Evolutionary conservation across 2,797 vertebrate genomes (phyloP), one percentile per base, ranked within the genome.

Genomic region (Remorina albescens): DNA sequence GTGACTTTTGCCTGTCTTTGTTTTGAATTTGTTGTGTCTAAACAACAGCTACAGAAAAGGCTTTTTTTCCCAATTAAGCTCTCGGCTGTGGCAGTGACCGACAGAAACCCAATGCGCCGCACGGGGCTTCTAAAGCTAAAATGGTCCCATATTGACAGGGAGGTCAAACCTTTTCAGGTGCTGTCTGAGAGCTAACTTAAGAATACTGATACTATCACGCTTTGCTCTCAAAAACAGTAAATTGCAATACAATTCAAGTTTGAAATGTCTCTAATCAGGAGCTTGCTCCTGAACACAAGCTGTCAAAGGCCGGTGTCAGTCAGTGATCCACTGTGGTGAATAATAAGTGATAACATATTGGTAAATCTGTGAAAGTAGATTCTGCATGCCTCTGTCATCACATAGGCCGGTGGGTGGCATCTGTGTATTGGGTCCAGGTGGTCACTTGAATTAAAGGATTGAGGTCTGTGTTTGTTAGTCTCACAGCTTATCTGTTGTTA

Each of bases 361-460:
- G 54, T 30, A 68, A 77, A 78, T 46, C 41, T 63, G 30, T 26
- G 59, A 47, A 75, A 26, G 42, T 37, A 57, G 49, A 74, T 78
- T 63, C 13, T 23, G 26, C 5, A 50, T 57, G 71, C 73, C 28
- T 5, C 19, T 32, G 36, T 84, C 86, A 78, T 86, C 83, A 39
- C 74, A 34, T 25, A n/a, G 0, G 60, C 39, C 5, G 51, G 64
- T 76, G 70, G 80, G 83, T 81, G 32, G 73, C 36, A 28, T 54
- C 13, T 55, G 13, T 41, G 15, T 59, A 78, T 81, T 67, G 81
- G n/a, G 62, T 59, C 42, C 2, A 46, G 76, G 79, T 82, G 86
- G 85, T 80, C 72, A 21, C 87, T 72, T 76, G 73, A 62, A 46
- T 71, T 77, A 80, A 90, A 87, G 54, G 71, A 90, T 64, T 76